phyloP scores from a whole-genome alignment of 2,888 invertebrate genomes.

The Ferrisia virgata region DNA sequence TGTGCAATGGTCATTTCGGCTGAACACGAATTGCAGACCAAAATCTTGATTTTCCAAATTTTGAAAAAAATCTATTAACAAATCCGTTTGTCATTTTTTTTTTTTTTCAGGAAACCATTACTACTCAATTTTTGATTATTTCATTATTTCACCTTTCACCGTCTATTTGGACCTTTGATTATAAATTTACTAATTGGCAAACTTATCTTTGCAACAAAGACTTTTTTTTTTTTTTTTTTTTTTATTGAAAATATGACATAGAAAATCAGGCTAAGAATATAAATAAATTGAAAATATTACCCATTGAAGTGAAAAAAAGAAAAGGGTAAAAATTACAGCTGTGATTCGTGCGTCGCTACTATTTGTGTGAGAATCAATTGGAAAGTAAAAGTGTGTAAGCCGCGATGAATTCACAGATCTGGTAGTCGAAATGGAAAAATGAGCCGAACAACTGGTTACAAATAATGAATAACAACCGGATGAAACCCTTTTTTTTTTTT shows the following conservation, averaged over 20 bases:
- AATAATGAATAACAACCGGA: slow-evolving; percentile 11
- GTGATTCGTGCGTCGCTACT: not conserved
- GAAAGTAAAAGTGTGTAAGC: not conserved
- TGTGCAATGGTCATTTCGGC: too few species aligned
- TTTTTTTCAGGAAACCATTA: too few species aligned
- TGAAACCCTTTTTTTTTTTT: slow-evolving; percentile 3
- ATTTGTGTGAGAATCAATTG: not conserved
- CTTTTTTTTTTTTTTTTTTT: too few species aligned
- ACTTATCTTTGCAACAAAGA: too few species aligned
- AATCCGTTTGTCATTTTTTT: too few species aligned
- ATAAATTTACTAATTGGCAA: not conserved
- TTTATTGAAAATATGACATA: too few species aligned
- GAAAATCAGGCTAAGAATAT: not conserved
- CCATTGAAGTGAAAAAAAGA: not conserved
- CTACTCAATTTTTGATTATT: too few species aligned
- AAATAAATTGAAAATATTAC: not conserved
- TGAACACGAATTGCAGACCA: too few species aligned
- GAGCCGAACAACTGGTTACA: not conserved
- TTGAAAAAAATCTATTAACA: too few species aligned
- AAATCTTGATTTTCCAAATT: too few species aligned
- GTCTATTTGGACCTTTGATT: not conserved
- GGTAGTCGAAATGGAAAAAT: not conserved
- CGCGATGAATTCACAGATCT: not conserved
- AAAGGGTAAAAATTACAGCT: not conserved
- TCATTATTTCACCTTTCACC: too few species aligned